Evolutionary conservation across 2,797 vertebrate genomes (phyloP).

Genomic region (Myoxocephalus aenaeus): DNA sequence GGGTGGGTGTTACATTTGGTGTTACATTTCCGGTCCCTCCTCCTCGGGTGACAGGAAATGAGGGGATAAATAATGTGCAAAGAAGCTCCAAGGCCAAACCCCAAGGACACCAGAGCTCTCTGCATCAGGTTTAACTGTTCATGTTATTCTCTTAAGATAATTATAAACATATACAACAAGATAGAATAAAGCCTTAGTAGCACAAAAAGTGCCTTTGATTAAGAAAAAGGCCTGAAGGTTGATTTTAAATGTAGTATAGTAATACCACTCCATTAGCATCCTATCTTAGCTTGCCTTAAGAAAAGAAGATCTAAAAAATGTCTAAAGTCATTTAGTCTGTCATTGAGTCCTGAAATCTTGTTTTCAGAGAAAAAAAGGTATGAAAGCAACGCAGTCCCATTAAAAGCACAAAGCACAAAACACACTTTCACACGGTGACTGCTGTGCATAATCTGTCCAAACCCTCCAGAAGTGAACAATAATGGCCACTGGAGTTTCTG

Average conservation of each 20-base stretch:
- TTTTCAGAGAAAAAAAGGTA: slow-evolving; percentile 39
- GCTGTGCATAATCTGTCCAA: slow-evolving; percentile 48
- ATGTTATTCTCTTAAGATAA: background rate
- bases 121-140: background rate
- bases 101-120: background rate
- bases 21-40: background rate
- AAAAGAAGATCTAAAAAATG: slow-evolving; percentile 40
- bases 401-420: slow-evolving; percentile 59
- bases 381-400: background rate
- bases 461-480: slow-evolving; percentile 39
- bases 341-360: too few species aligned
- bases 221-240: slow-evolving; percentile 16
- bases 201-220: slow-evolving; percentile 1
- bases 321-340: too few species aligned
- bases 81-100: background rate
- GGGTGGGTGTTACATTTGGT: background rate
- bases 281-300: slow-evolving; percentile 8
- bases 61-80: background rate
- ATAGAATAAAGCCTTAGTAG: background rate
- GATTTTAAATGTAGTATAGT: slow-evolving; percentile 21
- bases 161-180: background rate
- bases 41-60: background rate
- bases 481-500: slow-evolving; percentile 42
- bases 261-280: slow-evolving; percentile 12
- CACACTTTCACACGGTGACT: slow-evolving; percentile 23